These are phyloP conservation scores for Hirtodrosophila duncani DNA, from an alignment of 2,888 invertebrate genomes.

Conservation along the genomic window DNA sequence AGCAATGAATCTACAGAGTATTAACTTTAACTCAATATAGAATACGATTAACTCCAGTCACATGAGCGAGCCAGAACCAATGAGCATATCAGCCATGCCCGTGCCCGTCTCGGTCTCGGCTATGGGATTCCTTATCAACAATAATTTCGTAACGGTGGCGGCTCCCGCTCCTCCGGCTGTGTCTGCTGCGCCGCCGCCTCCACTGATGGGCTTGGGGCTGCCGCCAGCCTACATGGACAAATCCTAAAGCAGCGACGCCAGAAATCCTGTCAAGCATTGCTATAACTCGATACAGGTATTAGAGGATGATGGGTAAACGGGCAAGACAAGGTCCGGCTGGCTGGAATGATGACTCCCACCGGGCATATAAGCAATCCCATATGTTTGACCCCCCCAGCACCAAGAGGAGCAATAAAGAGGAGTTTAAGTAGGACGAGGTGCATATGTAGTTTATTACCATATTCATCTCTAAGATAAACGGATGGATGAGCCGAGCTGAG, in stretches of 20 bases:
- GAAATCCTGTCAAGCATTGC: constrained; percentile 7
- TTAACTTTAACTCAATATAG: constrained; percentile 89
- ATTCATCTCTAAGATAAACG: no score
- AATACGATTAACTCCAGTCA: constrained; percentile 74
- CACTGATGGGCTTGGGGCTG: constrained; percentile 52
- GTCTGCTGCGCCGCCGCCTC: constrained; percentile 34
- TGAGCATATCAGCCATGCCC: constrained; percentile 62
- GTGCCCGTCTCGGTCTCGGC: constrained; percentile 52
- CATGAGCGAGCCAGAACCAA: constrained; percentile 54
- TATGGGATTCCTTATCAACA: constrained; percentile 63
- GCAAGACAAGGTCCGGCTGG: constrained; percentile 37
- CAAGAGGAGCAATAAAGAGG: constrained; percentile 23
- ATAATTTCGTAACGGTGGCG: constrained; percentile 68
- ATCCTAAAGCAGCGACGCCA: constrained; percentile 32
- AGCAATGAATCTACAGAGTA: constrained; percentile 85
- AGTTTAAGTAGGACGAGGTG: no score
- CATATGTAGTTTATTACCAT: no score
- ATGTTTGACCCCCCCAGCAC: background rate
- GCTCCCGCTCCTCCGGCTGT: constrained; percentile 50
- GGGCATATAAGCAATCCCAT: background rate
- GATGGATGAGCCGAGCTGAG: constrained; percentile 29
- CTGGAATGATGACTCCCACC: constrained; percentile 1
- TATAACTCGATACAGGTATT: constrained; percentile 60
- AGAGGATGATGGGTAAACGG: constrained; percentile 57
- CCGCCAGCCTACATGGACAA: constrained; percentile 63